phyloP scores from a whole-genome alignment of 2,888 invertebrate species.

The Empis stercorea region DNA sequence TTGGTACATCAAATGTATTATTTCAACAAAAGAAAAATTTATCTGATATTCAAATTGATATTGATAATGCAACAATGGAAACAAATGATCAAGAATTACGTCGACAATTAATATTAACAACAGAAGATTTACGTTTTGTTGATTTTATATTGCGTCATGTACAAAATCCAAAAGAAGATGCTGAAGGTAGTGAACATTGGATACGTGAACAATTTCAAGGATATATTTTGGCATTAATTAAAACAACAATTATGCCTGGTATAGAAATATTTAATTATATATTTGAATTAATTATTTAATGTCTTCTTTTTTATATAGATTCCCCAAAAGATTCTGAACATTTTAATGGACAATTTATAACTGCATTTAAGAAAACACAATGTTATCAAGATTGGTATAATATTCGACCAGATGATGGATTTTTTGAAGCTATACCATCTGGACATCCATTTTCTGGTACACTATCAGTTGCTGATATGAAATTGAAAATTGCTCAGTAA shows the following conservation, averaged over 20 bases:
- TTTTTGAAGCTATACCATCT: constrained; percentile 56
- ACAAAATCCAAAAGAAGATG: constrained; percentile 51
- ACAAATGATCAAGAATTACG: constrained; percentile 62
- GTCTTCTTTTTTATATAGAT: too few species aligned
- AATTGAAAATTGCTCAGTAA: constrained; percentile 79
- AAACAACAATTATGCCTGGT: constrained; percentile 66
- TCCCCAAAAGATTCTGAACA: constrained; percentile 72
- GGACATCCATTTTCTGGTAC: constrained; percentile 94
- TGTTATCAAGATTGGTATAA: constrained; percentile 76
- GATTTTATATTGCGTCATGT: constrained; percentile 79
- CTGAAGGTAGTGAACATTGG: constrained; percentile 94
- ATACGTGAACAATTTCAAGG: constrained; percentile 86
- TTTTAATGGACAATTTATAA: constrained; percentile 73
- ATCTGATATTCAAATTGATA: constrained; percentile 84
- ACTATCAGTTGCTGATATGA: constrained; percentile 88
- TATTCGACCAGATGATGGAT: constrained; percentile 48
- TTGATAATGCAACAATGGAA: constrained; percentile 77
- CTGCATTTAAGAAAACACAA: constrained; percentile 74
- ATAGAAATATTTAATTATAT: constrained; percentile 12
- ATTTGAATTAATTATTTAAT: too few species aligned
- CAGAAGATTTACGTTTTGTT: constrained; percentile 90
- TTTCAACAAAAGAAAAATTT: constrained; percentile 91
- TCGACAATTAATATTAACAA: constrained; percentile 74
- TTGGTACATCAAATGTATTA: constrained; percentile 97
- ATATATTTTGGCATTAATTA: constrained; percentile 66